Evolutionary conservation across 1,140 invertebrate species (phyloP).

Genomic region (Trichomalopsis sarcophagae): DNA sequence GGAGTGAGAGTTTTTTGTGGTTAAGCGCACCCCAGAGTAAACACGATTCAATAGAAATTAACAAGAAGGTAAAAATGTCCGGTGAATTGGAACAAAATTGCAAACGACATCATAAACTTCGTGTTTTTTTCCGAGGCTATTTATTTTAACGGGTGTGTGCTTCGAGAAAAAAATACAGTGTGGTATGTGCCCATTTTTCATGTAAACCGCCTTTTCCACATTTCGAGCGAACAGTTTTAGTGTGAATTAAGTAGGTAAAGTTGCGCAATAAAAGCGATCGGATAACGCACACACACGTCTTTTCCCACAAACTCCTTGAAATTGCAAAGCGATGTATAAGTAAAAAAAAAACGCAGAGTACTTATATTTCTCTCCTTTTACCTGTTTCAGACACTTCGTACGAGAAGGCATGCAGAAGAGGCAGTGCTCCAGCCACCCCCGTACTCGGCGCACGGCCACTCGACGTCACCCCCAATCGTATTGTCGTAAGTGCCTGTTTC

Average conservation of each 20-base stretch:
- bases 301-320: neutral
- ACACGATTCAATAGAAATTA: constrained; percentile 34
- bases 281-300: too few relatives aligned
- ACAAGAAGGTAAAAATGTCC: constrained; percentile 12
- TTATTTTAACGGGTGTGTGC: constrained; percentile 3
- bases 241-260: too few relatives aligned
- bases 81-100: neutral
- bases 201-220: neutral
- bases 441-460: constrained; percentile 81
- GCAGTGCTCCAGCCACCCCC: constrained; percentile 88
- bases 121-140: neutral
- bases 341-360: neutral
- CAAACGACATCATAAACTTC: constrained; percentile 15
- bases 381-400: constrained; percentile 88
- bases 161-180: neutral
- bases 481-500: constrained; percentile 78
- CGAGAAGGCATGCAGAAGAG: constrained; percentile 90
- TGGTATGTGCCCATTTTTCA: neutral
- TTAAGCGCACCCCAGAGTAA: constrained; percentile 12
- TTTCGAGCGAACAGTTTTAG: neutral
- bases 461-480: constrained; percentile 82
- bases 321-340: neutral
- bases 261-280: too few relatives aligned
- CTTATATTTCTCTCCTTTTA: constrained; percentile 28
- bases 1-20: neutral